Base-by-base conservation (phyloP, 2,888 invertebrate genomes). In the Drosophila barbarae region DNA sequence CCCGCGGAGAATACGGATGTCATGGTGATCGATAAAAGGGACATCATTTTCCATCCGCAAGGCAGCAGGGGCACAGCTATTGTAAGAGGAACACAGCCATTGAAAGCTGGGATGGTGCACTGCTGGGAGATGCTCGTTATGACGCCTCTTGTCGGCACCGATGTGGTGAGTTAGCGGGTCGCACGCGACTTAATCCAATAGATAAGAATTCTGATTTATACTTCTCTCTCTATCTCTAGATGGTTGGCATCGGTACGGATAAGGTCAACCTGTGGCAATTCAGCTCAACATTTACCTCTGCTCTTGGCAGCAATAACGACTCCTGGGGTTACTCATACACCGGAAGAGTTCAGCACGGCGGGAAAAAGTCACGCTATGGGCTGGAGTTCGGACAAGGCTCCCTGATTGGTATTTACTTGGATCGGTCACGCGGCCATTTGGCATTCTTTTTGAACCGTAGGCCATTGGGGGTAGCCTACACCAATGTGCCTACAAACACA, bases 91-190 rank as follows among this genome's bases (percentile, higher is more conserved):
- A 92, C 92, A 60, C 90, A 90, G 5, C 90, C 93, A 0, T 90
- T 97, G 74, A 87, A 90, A n/a, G 91, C 90, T 49, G 93, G 93
- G 73, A 91, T 92, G 80, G 94, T 96, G 79, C 94, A 97, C 88
- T 97, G 94, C 87, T 97, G 96, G 96, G 97, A 97, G 87, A 92
- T 97, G 51, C 95, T 96, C 88, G 93, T 97, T 91, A 90, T 94
- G 0, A 93, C 95, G 0, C 92, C 92, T 26, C 92, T 95, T 0
- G 95, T 95, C 87, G 97, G 97, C 26, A 97, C 97, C 32, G 97
- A 96, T 91, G 94, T 96, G 92, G 97, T 96, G 90, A 92, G 93
- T 82, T 15, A 12, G 46, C 8, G n/a, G 18, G 18, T 26, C 15
- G 13, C 39, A 39, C 6, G 15, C 41, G 44, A 15, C 28, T 2